Percentiles rank a stretch among this genome's conserved stretches.
Evolutionary conservation across 2,113 vertebrate genomes (phyloP).

Genomic region (Trichomycterus rosablanca): DNA sequence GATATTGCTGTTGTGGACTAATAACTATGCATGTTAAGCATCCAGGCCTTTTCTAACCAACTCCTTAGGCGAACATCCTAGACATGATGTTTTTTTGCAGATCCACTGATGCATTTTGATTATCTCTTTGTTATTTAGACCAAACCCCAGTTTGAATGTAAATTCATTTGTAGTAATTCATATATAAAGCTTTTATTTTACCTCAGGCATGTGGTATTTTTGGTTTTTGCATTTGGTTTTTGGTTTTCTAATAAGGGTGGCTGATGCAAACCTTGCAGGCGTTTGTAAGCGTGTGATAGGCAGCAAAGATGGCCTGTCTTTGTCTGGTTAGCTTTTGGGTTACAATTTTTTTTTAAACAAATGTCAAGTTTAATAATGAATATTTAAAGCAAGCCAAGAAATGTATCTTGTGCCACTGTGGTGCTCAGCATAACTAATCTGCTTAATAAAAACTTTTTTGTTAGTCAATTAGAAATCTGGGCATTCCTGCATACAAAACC

Average conservation of each 20-base stretch:
- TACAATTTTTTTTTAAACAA: too few relatives aligned
- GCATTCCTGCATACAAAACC: too few relatives aligned
- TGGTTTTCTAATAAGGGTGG: conserved; percentile 28
- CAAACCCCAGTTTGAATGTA: conserved; percentile 8
- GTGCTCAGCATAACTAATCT: too few relatives aligned
- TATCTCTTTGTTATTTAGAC: neutral
- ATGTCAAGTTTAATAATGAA: too few relatives aligned
- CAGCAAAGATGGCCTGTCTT: conserved; percentile 41
- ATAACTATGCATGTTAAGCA: neutral
- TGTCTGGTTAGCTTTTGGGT: conserved; percentile 22
- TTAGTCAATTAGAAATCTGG: too few relatives aligned
- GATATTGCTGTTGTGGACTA: too few relatives aligned
- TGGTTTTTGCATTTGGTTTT: conserved; percentile 36
- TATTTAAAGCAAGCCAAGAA: conserved; percentile 1
- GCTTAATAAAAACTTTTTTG: too few relatives aligned
- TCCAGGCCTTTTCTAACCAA: neutral
- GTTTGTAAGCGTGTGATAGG: conserved; percentile 42
- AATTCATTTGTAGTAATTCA: conserved; percentile 10
- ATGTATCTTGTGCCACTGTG: too few relatives aligned
- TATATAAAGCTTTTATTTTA: conserved; percentile 33
- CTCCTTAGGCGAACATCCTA: conserved; percentile 4
- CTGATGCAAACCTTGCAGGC: conserved; percentile 28
- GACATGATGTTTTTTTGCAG: neutral
- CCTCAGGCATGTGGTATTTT: conserved; percentile 40
- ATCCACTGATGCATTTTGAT: neutral